Percentiles rank a stretch among this genome's conserved stretches.
Conservation (phyloP, 2,888 invertebrate genomes). For the Drosophila longiperda region DNA sequence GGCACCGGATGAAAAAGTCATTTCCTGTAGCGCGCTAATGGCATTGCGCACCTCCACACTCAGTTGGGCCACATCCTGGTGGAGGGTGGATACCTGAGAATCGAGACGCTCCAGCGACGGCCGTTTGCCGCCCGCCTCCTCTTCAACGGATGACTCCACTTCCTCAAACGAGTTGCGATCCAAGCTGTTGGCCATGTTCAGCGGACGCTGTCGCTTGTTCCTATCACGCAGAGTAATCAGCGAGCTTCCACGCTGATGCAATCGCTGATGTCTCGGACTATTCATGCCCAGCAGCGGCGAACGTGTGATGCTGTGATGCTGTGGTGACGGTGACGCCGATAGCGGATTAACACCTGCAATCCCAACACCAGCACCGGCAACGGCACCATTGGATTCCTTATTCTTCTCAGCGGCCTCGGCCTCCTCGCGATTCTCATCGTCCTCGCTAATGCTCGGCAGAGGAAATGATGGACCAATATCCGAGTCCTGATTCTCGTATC, state of each 20-base stretch:
- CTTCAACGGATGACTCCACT: constrained; percentile 52
- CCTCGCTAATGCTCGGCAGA: constrained; percentile 97
- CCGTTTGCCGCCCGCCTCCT: constrained; percentile 82
- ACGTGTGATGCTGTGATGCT: constrained; percentile 77
- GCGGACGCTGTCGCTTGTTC: constrained; percentile 89
- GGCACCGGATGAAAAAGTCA: constrained; percentile 89
- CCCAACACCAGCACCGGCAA: constrained; percentile 85
- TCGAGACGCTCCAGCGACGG: constrained; percentile 90
- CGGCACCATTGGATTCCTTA: constrained; percentile 90
- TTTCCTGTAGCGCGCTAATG: constrained; percentile 93
- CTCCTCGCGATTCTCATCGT: constrained; percentile 95
- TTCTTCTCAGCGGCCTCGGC: constrained; percentile 95
- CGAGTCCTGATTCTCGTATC: constrained; percentile 92
- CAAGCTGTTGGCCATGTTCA: constrained; percentile 85
- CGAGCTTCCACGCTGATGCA: constrained; percentile 85
- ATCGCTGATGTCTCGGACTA: constrained; percentile 80
- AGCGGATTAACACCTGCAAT: constrained; percentile 86
- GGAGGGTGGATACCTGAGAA: constrained; percentile 92
- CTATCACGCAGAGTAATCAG: constrained; percentile 87
- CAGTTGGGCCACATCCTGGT: constrained; percentile 93
- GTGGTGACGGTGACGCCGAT: constrained; percentile 86
- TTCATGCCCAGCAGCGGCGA: constrained; percentile 80
- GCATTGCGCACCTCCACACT: constrained; percentile 94
- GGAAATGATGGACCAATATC: constrained; percentile 86
- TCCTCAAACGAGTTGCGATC: constrained; percentile 84